Conservation (phyloP, 2,113 vertebrate species). For the Cavia porcellus region DNA sequence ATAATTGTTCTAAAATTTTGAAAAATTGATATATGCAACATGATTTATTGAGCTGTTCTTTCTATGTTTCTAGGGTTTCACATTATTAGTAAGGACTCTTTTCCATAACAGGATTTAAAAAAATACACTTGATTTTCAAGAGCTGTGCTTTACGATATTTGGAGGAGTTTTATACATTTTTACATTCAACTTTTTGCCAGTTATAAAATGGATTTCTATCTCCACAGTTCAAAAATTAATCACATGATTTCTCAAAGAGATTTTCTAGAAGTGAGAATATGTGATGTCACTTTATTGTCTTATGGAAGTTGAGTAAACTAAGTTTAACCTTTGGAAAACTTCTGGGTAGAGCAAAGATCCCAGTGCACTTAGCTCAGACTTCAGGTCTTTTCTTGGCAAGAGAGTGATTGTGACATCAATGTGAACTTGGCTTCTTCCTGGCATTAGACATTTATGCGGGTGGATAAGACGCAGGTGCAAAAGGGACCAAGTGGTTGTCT, state of each 20-base stretch:
- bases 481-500: not conserved
- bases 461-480: not conserved
- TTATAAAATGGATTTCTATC: not conserved
- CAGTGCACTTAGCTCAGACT: not conserved
- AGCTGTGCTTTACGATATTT: not conserved
- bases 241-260: not conserved
- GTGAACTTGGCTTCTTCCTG: not conserved
- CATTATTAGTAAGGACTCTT: not conserved
- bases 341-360: not conserved
- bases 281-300: not conserved
- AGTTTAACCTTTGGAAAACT: too few species aligned
- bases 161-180: not conserved
- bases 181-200: not conserved
- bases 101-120: not conserved
- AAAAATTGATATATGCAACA: not conserved
- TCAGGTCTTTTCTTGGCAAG: not conserved
- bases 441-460: not conserved
- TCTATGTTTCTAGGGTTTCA: not conserved
- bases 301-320: not conserved
- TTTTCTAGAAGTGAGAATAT: not conserved
- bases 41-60: not conserved
- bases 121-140: not conserved
- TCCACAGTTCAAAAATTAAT: not conserved
- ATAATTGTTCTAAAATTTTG: not conserved
- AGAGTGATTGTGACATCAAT: not conserved